Evolutionary conservation across 2,797 vertebrate species (phyloP).

Genomic region (Muraenolepis orangiensis): DNA sequence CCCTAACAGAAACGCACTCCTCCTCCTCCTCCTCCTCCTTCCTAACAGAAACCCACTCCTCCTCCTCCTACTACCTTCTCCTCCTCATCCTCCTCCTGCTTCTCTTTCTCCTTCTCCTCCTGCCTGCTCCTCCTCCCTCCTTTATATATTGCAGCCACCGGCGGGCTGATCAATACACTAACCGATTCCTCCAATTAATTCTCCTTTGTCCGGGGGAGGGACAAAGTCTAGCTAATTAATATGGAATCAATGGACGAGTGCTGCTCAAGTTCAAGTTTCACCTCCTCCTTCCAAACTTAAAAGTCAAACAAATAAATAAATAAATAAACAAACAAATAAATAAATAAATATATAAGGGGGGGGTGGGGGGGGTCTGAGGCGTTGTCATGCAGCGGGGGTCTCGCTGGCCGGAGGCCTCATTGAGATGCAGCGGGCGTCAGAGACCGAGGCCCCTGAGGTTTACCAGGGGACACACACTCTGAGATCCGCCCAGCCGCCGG

Average conservation of each 20-base stretch:
- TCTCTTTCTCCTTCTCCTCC: neutral
- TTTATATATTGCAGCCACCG: neutral
- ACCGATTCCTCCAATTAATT: neutral
- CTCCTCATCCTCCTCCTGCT: neutral
- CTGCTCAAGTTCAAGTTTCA: neutral
- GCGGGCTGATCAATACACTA: neutral
- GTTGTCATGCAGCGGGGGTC: neutral
- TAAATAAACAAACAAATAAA: neutral
- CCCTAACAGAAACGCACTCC: too few relatives aligned
- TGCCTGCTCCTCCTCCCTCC: too few relatives aligned
- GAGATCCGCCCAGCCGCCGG: neutral
- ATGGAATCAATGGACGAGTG: neutral
- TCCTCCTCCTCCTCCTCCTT: too few relatives aligned
- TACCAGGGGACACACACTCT: neutral
- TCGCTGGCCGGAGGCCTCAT: neutral
- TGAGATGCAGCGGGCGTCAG: neutral
- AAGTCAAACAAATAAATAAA: neutral
- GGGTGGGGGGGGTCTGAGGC: neutral
- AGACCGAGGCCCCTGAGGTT: neutral
- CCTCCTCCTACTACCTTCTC: too few relatives aligned
- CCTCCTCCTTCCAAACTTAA: neutral
- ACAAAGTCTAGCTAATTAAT: neutral
- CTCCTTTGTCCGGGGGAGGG: neutral
- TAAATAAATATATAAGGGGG: neutral
- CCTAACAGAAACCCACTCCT: too few relatives aligned